Percentiles rank a stretch among this genome's conserved stretches.
These are phyloP conservation scores for Loris lydekkerianus DNA, from an alignment of 2,797 vertebrate genomes.

Conservation along the genomic window DNA sequence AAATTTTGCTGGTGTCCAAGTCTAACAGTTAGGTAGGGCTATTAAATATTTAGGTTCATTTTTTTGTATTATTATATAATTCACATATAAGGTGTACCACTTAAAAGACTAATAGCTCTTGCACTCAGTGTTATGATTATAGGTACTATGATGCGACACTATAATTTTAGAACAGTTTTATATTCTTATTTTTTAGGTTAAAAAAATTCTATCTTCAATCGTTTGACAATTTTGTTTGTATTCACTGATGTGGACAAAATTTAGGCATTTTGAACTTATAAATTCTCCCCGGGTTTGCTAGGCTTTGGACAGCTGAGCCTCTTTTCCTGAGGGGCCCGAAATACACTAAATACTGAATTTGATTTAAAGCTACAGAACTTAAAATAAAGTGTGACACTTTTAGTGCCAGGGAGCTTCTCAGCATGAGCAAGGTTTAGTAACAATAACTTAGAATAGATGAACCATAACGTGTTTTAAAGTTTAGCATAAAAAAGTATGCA, in stretches of 20 bases:
- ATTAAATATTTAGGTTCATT: background rate
- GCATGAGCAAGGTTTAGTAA: conserved; percentile 43
- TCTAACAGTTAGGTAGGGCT: background rate
- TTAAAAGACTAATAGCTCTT: background rate
- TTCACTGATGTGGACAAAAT: background rate
- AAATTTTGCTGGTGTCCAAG: background rate
- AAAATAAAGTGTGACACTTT: conserved; percentile 57
- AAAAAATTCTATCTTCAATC: background rate
- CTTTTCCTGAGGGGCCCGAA: background rate
- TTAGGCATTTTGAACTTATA: background rate
- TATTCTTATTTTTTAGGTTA: background rate
- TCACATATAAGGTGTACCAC: background rate
- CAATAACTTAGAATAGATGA: conserved; percentile 52
- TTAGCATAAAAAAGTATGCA: conserved; percentile 15
- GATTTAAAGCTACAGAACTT: conserved; percentile 47
- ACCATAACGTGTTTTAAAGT: background rate
- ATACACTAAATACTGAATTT: background rate
- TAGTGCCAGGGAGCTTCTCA: background rate
- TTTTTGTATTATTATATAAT: background rate
- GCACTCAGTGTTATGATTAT: background rate
- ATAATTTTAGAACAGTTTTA: background rate
- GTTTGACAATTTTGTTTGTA: background rate
- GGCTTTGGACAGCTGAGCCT: background rate
- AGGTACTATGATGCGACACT: background rate
- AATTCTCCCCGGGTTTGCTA: background rate